Evolutionary conservation across 2,113 vertebrate species (phyloP), one percentile per base, ranked within the genome.

Genomic region (Apeltes quadracus): DNA sequence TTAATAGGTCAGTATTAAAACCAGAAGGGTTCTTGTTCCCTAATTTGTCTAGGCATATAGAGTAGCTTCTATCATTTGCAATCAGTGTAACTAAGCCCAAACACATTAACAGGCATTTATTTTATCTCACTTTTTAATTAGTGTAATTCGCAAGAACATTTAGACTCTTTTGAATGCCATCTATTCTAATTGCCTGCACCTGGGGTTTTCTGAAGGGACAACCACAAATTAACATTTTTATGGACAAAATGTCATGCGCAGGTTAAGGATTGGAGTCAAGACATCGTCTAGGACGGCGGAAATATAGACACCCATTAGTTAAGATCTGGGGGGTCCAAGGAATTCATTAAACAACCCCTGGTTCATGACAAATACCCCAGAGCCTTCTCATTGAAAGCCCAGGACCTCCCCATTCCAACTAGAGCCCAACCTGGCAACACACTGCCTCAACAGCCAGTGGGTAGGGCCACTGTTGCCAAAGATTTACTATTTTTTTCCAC

Each of bases 381-480:
- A 41, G 41, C 58, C 59, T 57, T 72, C 53, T 69, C 41, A 59
- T 51, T 43, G 53, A 78, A 79, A 79, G 78, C 25, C 50, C 39
- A 62, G 59, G 72, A 78, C 70, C 15, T 8, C 54, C 67, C 66
- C 85, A 88, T 91, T 89, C 84, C 82, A 84, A 38, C 64, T 72
- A 64, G 56, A 41, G 53, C 65, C 67, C 73, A 86, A 56, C 89
- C 89, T 88, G 84, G 88, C 85, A 91, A 90, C 88, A 48, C 22
- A 13, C 56, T 39, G 72, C 78, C 63, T 69, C 70, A 75, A 61
- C 68, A 62, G 64, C 69, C 74, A 53, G 34, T 63, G 64, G 70
- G 68, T 79, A 84, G 74, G 15, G 66, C 22, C 63, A 22, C 71
- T 3, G 57, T 54, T 75, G 61, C 72, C 58, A 72, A 72, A 88